A percentile compares a stretch with the other conserved stretches of the same genome.
Conservation (phyloP, 2,888 invertebrate genomes). For the Rutpela maculata region DNA sequence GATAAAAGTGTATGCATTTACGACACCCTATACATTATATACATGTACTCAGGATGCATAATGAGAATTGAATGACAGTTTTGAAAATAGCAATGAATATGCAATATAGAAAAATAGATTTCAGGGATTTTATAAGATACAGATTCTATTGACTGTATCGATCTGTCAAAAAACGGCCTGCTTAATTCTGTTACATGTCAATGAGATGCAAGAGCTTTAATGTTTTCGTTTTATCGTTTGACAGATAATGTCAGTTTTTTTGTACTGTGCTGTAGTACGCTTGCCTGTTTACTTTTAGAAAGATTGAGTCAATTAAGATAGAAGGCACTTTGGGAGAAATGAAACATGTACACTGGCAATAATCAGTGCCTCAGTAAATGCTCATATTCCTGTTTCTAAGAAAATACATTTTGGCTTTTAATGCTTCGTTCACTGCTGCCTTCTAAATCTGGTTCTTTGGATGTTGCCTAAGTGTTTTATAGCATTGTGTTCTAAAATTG, state of each 20-base stretch:
- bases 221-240: constrained; percentile 47
- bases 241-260: constrained; percentile 56
- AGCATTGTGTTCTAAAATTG: too few species aligned
- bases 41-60: constrained; percentile 4
- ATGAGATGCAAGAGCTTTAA: constrained; percentile 52
- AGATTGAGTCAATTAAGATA: constrained; percentile 43
- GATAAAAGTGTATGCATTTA: constrained; percentile 38
- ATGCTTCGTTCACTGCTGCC: too few species aligned
- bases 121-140: constrained; percentile 37
- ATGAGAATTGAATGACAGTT: constrained; percentile 8
- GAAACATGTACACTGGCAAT: background rate
- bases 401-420: too few species aligned
- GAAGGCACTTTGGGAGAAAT: background rate
- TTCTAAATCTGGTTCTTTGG: too few species aligned
- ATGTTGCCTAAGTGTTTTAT: too few species aligned
- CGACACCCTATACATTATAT: background rate
- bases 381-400: too few species aligned
- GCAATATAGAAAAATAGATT: constrained; percentile 12
- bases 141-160: constrained; percentile 51
- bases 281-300: constrained; percentile 50
- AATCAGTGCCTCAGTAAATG: background rate
- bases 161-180: constrained; percentile 51
- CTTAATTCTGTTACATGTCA: constrained; percentile 41
- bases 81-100: constrained; percentile 18
- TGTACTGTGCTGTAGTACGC: constrained; percentile 51